Percentiles rank a stretch among this genome's conserved stretches.
phyloP scores from a whole-genome alignment of 53 echinoderm and acorn worm species.

The Patiria pectinifera region DNA sequence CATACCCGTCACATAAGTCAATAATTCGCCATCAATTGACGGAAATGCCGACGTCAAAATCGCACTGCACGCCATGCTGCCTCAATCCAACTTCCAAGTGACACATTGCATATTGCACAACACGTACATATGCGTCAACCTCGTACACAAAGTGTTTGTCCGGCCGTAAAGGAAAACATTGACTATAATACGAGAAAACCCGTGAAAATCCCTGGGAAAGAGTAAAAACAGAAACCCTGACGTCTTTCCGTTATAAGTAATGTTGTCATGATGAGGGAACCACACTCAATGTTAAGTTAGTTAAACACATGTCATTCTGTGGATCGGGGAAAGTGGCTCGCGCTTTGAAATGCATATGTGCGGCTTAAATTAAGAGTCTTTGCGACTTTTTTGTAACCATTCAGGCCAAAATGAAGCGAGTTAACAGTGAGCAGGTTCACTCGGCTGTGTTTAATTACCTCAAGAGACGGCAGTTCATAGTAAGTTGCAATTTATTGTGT shows the following conservation, averaged over 20 bases:
- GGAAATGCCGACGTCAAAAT: slow-evolving; percentile 84
- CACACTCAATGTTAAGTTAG: not conserved
- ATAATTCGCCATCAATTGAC: slow-evolving; percentile 79
- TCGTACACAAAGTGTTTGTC: not conserved
- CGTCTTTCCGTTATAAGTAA: not conserved
- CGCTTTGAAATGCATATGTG: no score
- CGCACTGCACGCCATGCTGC: slow-evolving; percentile 88
- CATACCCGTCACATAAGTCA: slow-evolving; percentile 92
- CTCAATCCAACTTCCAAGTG: not conserved
- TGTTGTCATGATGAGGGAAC: not conserved
- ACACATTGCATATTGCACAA: not conserved
- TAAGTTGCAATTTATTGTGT: slow-evolving; percentile 37
- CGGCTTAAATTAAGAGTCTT: not conserved
- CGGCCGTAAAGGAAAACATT: not conserved
- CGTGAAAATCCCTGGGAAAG: not conserved
- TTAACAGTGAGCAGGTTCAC: slow-evolving; percentile 84
- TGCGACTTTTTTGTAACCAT: not conserved
- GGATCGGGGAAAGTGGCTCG: not conserved
- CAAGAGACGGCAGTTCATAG: slow-evolving; percentile 87
- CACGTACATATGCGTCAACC: not conserved
- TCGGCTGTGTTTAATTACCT: slow-evolving; percentile 84
- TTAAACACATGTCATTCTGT: not conserved
- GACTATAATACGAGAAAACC: not conserved
- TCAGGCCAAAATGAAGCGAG: slow-evolving; percentile 83
- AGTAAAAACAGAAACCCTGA: not conserved